Base-by-base conservation (phyloP, 1,140 invertebrate species). In the Mactra quadrangularis region DNA sequence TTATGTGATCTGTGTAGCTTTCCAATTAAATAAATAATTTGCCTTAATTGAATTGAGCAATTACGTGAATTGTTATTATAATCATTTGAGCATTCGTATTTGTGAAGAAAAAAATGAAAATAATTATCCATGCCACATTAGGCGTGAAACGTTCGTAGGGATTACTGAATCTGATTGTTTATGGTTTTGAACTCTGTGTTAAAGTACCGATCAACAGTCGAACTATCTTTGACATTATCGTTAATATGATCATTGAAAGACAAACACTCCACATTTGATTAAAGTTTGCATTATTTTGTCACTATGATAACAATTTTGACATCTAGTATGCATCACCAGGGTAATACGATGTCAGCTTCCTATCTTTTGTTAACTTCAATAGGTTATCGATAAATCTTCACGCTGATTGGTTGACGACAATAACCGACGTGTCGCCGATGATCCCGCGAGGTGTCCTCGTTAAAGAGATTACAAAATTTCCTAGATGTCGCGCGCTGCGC, bases 391-490 rank as follows among this genome's bases (percentile, higher is more conserved):
- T 52, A 52, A 29, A 72, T 72, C 70, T 55, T 22, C 29, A 57
- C 52, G 70, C 31, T 72, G 70, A 72, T 72, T 72, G 70, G 70
- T 35, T 57, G 50, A 72, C 45, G 33, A 72, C 70, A 72, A 72
- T 29, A 55, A 35, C 70, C 70, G 52, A 72, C 47, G 70, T 72
- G 70, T 72, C 70, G 70, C 53, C 50, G 70, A 57, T 33, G 50
- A 72, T 72, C 70, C 70, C 52, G 70, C 70, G 27, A 72, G 70
- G 70, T 52, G n/a, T 72, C 70, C 70, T 72, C 53, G 33, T 72
- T 72, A 68, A 72, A 72, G n/a, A 57, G 50, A 72, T 72, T 72
- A 57, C 70, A 72, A 72, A 72, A 72, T 72, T 72, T 55, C 70
- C 50, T 55, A 35, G 35, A 31, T 29, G 70, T 72, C 70, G 53